Evolutionary conservation across 1,140 invertebrate species (phyloP).

Genomic region (Ylistrum balloti): DNA sequence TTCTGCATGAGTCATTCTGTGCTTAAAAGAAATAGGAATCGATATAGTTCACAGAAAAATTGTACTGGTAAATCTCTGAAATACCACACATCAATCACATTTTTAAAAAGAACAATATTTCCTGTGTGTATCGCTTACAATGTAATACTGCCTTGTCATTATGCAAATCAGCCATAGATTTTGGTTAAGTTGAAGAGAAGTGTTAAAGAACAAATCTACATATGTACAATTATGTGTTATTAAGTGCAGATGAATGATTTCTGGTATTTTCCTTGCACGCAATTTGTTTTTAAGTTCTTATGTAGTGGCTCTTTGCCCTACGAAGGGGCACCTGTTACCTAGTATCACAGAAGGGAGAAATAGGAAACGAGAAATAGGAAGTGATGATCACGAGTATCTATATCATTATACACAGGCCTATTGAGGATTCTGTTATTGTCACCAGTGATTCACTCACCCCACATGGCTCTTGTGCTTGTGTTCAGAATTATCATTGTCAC

Average conservation of each 20-base stretch:
- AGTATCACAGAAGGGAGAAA: background rate
- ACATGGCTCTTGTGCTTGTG: background rate
- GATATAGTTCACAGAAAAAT: conserved; percentile 14
- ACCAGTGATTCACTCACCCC: background rate
- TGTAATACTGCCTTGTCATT: background rate
- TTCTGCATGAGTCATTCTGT: background rate
- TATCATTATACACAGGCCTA: background rate
- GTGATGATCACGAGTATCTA: background rate
- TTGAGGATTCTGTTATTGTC: conserved; percentile 11
- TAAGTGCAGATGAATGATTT: background rate
- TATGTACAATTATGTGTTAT: conserved; percentile 40
- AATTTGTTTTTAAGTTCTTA: too few relatives aligned
- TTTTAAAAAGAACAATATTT: conserved; percentile 1
- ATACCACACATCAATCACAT: conserved; percentile 27
- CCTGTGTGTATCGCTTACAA: background rate
- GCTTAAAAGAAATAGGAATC: background rate
- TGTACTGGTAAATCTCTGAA: background rate
- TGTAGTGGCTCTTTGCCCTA: too few relatives aligned
- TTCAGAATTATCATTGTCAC: background rate
- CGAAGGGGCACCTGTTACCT: background rate
- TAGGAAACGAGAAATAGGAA: background rate
- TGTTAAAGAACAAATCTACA: background rate
- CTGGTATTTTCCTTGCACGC: background rate
- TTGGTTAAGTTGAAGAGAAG: background rate
- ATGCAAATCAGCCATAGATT: background rate